Evolutionary conservation across 2,888 invertebrate genomes (phyloP).

Genomic region (Perdita meconis): DNA sequence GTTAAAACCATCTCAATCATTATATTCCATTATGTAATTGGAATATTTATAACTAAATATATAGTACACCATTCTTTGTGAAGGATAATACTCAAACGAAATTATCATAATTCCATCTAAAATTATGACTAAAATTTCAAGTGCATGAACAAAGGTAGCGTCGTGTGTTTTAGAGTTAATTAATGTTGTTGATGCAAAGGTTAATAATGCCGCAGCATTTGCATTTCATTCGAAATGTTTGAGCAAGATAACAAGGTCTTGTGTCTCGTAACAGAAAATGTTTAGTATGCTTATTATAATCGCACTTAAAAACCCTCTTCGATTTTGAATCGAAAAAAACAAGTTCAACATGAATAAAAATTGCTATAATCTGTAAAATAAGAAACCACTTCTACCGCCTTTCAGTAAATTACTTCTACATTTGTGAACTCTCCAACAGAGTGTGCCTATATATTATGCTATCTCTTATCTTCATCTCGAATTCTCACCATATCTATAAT

Average conservation of each 20-base stretch:
- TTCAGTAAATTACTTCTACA: no score
- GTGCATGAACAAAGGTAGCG: not conserved
- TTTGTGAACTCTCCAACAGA: not conserved
- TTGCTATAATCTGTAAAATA: no score
- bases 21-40: not conserved
- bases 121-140: not conserved
- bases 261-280: no score
- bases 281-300: no score
- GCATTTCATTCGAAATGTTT: not conserved
- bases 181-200: not conserved
- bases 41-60: not conserved
- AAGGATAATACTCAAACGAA: not conserved
- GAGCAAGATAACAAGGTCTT: not conserved
- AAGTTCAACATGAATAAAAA: no score
- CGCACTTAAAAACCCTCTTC: no score
- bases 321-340: no score
- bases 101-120: not conserved
- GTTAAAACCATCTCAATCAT: not conserved
- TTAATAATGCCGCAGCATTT: not conserved
- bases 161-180: slow-evolving; percentile 5
- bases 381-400: no score
- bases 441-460: not conserved
- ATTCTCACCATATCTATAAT: slow-evolving; percentile 4
- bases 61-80: not conserved
- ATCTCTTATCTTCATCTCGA: slow-evolving; percentile 42